Evolutionary conservation across 2,113 vertebrate species (phyloP), one percentile per base, ranked within the genome.

Genomic region (Salvelinus alpinus): DNA sequence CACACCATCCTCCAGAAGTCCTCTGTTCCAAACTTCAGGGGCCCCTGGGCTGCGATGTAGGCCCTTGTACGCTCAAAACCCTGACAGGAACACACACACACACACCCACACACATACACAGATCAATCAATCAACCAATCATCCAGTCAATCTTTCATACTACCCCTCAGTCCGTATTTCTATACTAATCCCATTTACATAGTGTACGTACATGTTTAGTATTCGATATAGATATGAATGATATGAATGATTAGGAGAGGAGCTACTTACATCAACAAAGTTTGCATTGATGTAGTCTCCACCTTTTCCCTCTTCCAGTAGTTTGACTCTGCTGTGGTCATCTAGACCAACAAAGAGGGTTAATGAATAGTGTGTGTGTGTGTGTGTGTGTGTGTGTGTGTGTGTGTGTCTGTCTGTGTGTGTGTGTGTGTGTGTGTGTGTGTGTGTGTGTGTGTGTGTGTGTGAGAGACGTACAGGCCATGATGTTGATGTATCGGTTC

Each of bases 1-100:
- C 96, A 98, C 88, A 99, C 95, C 97, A 99, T 99, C 88, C 95
- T 96, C 97, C 97, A 99, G 94, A 99, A 99, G 89, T 98, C 97
- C 85, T 97, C 96, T 12, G 95, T 94, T 85, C 96, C 95, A 0
- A 94, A 94, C 82, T 96, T 95, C 81, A 99, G 93, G 4, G 97
- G 97, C 1, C 97, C 97, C 85, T 99, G 97, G 73, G 97, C 96
- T 47, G 97, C 97, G 77, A 99, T 96, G 82, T 98, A 99, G n/a
- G 97, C 97, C 90, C 95, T 95, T 1, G 95, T 95, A 64, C 93
- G 94, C 85, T 97, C 95, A 81, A 96, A 98, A 12, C 97, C 97
- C 97, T 99, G 88, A 24, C 22, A 80, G 84, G 60, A 92, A 54
- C 0, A 80, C 51, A 54, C 14, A 54, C 51, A 54, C 7, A 57